Base-by-base conservation (phyloP, 2,113 vertebrate genomes). In the Elachura formosa region DNA sequence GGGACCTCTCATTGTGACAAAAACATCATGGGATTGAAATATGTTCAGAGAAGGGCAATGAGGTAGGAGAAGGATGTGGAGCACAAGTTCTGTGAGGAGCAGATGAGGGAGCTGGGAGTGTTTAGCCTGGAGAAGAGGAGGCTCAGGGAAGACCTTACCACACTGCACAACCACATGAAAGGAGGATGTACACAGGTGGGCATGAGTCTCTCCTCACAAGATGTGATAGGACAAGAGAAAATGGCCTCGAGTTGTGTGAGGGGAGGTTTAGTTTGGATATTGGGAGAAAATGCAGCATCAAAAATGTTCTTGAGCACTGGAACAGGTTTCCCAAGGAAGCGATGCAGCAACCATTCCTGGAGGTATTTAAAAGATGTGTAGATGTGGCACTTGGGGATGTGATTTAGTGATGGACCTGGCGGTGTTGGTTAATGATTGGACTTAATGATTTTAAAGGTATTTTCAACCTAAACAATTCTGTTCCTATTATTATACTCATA, bases 101-200 rank as follows among this genome's bases (percentile, higher is more conserved):
- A 0, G 14, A 20, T 74, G 36, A 69, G 2, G 36, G 33, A 74
- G 8, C 6, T 34, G 24, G 5, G 17, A 2, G 3, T 29, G 18
- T 52, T 84, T 14, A 67, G 24, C 3, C 21, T 72, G 46, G 31
- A 75, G 16, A 80, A 72, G 33, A 34, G 11, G 16, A 83, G 6
- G 10, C 14, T 74, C 2, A 55, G 20, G 12, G 17, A 20, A 26
- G 5, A 64, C 8, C 10, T 59, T 31, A 33, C 25, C 0, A 0
- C 16, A 45, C 48, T 43, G 38, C 73, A 25, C 43, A 56, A 4
- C 14, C 33, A 3, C 36, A 29, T 64, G 49, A 54, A 63, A 76
- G 28, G 48, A 68, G 5, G 6, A 0, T 36, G 20, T 56, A 41
- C 29, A 0, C 0, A 78, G 29, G 33, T 36, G 20, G 23, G 22